Evolutionary conservation across 2,113 vertebrate genomes (phyloP), one percentile per base, ranked within the genome.

Genomic region (Scartelaos histophorus): DNA sequence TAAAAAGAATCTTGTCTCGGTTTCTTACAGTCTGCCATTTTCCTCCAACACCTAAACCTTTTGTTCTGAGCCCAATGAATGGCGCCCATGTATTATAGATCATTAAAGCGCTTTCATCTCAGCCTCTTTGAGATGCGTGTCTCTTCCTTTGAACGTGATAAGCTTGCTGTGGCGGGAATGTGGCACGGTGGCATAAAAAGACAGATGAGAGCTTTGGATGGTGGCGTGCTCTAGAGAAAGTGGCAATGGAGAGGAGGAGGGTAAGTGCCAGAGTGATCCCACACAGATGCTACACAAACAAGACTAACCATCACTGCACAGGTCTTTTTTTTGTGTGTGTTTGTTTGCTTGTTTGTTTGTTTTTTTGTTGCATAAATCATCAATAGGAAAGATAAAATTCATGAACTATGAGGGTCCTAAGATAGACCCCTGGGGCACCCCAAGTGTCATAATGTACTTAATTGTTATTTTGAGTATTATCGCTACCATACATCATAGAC

Each of bases 81-180:
- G 24, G 69, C 13, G 17, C 51, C 72, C 75, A 86, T 87, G 76
- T 82, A 84, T 88, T 82, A 84, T 86, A 79, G 75, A 91, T 89
- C 71, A 87, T 85, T 77, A 87, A 81, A 73, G 57, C n/a, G 11
- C 81, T 88, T 91, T 88, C 75, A 77, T 88, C 75, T 82, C 43
- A 58, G 54, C 69, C 81, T 73, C 75, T 83, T 77, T 89, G 77
- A 87, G 78, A 87, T 76, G 79, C 79, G 62, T 17, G 16, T 67
- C 75, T 61, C 83, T 87, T 74, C 65, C 81, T 87, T 89, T 87
- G 79, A 89, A 87, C 81, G 70, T 13, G 56, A 83, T 70, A 65
- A 74, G 73, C 58, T 13, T 19, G n/a, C 65, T 49, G 73, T 67
- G 35, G 60, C 75, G 56, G 43, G 15, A 80, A 80, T 69, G 68